phyloP scores from a whole-genome alignment of 1,140 invertebrate species.

The Lethocerus indicus region DNA sequence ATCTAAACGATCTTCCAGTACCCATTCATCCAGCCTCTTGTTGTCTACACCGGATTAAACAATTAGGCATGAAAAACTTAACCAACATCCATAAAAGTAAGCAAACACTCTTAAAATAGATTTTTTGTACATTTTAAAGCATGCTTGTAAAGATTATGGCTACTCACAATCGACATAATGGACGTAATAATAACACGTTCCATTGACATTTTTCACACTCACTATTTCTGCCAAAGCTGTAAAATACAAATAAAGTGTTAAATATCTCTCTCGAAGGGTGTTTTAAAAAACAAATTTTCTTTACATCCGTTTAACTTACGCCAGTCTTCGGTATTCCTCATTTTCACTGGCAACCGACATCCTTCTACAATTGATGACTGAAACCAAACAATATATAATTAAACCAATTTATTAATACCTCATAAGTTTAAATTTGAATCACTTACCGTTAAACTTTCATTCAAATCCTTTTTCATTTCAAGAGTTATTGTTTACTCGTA shows the following conservation, averaged over 20 bases:
- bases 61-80: neutral
- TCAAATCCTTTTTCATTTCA: too few species aligned
- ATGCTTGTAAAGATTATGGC: constrained; percentile 10
- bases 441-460: neutral
- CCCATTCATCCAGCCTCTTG: constrained; percentile 96
- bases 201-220: constrained; percentile 70
- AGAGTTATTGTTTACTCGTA: too few species aligned
- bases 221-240: constrained; percentile 82
- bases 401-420: constrained; percentile 4
- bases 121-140: neutral
- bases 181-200: constrained; percentile 71
- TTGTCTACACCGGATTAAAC: constrained; percentile 52
- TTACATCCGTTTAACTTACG: constrained; percentile 47
- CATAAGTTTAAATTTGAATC: neutral
- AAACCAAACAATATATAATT: constrained; percentile 22
- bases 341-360: constrained; percentile 82
- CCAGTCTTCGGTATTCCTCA: constrained; percentile 86
- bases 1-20: constrained; percentile 79
- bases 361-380: constrained; percentile 81
- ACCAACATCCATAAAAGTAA: too few species aligned
- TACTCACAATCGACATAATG: constrained; percentile 97
- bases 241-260: constrained; percentile 28
- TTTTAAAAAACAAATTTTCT: too few species aligned
- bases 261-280: too few species aligned
- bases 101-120: neutral